A percentile compares a stretch with the other conserved stretches of the same genome.
These are phyloP conservation scores for Macrotis lagotis DNA, from an alignment of 2,113 vertebrate species.

Conservation along the genomic window DNA sequence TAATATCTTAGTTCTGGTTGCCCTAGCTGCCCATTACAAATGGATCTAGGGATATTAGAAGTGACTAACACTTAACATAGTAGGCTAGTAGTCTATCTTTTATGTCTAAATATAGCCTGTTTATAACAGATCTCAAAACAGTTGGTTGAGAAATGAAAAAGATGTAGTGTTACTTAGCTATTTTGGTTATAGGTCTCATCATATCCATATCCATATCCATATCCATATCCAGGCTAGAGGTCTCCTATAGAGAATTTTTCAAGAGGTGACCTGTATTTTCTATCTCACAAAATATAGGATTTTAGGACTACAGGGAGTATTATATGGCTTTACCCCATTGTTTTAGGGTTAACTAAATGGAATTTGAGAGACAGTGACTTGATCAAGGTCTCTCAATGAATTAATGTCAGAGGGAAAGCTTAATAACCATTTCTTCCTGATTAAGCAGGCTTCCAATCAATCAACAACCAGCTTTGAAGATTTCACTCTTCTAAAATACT, in stretches of 20 bases:
- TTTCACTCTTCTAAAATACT: background rate
- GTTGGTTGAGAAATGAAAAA: background rate
- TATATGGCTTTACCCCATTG: background rate
- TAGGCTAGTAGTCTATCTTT: background rate
- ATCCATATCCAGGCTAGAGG: too few relatives aligned
- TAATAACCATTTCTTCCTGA: background rate
- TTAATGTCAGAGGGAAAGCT: background rate
- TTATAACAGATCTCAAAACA: background rate
- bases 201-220: too few relatives aligned
- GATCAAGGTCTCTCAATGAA: background rate
- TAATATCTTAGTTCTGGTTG: background rate
- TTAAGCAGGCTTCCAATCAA: background rate
- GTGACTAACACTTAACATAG: background rate
- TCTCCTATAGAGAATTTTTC: background rate
- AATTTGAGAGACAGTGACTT: background rate
- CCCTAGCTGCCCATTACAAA: background rate
- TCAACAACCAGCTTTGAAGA: background rate
- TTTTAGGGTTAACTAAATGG: background rate
- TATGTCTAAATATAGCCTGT: background rate
- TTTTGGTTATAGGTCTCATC: background rate
- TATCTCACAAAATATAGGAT: background rate
- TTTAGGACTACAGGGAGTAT: background rate
- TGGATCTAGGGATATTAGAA: background rate
- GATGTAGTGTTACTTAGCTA: background rate
- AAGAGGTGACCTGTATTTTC: too few relatives aligned